A percentile compares a stretch with the other conserved stretches of the same genome.
phyloP scores from a whole-genome alignment of 2,888 invertebrate genomes.

The Noctua comes region DNA sequence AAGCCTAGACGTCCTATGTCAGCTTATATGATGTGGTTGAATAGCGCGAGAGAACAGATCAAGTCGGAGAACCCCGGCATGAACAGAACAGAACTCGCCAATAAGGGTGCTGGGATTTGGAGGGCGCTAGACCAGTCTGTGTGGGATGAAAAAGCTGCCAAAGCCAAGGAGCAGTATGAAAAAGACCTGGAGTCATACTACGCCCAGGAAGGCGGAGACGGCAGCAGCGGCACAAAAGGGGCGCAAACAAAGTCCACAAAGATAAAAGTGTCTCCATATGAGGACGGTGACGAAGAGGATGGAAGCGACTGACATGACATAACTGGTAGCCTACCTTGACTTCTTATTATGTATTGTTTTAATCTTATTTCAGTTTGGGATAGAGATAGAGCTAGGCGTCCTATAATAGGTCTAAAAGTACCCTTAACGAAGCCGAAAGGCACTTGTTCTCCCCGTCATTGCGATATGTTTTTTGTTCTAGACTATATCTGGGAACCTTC shows the following conservation, averaged over 20 bases:
- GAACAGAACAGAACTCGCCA: not conserved
- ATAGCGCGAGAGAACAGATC: not conserved
- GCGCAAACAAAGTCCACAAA: not conserved
- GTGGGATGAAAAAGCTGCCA: conserved; percentile 3
- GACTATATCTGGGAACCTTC: no score
- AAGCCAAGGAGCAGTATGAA: not conserved
- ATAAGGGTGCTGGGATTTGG: not conserved
- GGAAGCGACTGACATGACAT: not conserved
- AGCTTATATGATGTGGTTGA: not conserved
- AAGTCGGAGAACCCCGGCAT: not conserved
- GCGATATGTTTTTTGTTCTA: no score
- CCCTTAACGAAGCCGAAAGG: no score
- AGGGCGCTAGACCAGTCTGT: not conserved
- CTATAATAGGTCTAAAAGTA: no score
- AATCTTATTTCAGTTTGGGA: not conserved
- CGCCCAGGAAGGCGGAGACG: not conserved
- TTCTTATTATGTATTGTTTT: not conserved
- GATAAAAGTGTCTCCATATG: not conserved
- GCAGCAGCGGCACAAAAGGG: not conserved
- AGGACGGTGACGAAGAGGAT: not conserved
- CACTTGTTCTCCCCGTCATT: no score
- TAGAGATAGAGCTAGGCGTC: not conserved
- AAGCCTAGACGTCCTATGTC: not conserved
- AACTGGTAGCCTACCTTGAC: not conserved
- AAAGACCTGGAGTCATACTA: not conserved